Conservation (phyloP, 1,140 invertebrate genomes). For the Musca domestica region DNA sequence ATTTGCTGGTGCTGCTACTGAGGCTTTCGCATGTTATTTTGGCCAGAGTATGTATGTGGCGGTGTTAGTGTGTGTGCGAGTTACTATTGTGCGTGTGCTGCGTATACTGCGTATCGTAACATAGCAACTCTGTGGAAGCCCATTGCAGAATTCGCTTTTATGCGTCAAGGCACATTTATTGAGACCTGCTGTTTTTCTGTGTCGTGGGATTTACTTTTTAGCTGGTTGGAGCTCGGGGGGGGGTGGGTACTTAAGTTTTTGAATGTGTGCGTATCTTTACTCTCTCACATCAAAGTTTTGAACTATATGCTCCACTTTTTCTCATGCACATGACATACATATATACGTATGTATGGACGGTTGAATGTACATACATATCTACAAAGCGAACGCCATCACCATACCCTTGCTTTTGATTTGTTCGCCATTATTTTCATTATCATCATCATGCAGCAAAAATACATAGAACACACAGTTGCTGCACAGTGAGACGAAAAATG, state of each 20-base stretch:
- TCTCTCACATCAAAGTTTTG: conserved; percentile 5
- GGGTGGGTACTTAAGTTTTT: neutral
- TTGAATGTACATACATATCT: neutral
- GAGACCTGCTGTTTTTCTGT: conserved; percentile 18
- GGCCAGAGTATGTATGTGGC: neutral
- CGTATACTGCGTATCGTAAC: conserved; percentile 48
- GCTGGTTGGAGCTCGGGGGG: no score
- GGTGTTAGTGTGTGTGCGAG: neutral
- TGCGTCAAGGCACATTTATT: neutral
- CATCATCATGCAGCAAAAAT: conserved; percentile 2
- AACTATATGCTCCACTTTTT: conserved; percentile 10
- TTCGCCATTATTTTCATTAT: conserved; percentile 15
- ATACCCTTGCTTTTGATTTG: neutral
- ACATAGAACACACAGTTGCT: neutral
- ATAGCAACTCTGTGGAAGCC: conserved; percentile 33
- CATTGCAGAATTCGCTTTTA: conserved; percentile 34
- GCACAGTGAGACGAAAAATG: conserved; percentile 17
- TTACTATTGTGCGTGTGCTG: conserved; percentile 21
- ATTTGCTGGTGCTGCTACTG: no score
- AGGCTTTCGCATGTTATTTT: neutral
- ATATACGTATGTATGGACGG: no score
- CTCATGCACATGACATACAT: neutral
- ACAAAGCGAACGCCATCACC: neutral
- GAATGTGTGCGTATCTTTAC: neutral
- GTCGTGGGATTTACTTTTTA: conserved; percentile 33